Evolutionary conservation across 92 coral and sea anemone genomes (phyloP).

Genomic region (Pocillopora grandis): DNA sequence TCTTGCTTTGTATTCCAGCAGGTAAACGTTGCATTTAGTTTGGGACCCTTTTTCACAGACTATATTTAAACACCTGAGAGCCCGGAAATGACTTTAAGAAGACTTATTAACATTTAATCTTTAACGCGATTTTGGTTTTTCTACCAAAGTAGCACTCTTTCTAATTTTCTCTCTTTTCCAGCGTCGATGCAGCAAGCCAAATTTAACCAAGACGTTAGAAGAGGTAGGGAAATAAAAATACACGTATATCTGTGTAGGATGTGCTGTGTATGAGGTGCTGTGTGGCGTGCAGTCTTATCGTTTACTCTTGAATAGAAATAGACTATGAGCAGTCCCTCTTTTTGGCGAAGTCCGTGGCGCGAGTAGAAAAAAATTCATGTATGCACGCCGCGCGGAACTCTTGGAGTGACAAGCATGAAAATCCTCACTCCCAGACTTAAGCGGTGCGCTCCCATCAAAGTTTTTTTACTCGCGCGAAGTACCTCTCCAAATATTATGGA

Average conservation of each 20-base stretch:
- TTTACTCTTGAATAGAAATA: not conserved
- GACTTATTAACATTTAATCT: not conserved
- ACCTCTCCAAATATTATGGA: too few relatives aligned
- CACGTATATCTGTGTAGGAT: not conserved
- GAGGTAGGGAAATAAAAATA: conserved; percentile 43
- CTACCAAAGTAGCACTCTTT: not conserved
- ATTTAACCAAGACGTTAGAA: conserved; percentile 68
- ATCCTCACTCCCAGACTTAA: too few relatives aligned
- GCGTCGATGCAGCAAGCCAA: conserved; percentile 87
- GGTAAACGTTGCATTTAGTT: conserved; percentile 41
- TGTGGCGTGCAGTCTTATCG: not conserved
- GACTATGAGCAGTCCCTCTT: too few relatives aligned
- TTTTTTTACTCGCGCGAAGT: too few relatives aligned
- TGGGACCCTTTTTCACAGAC: too few relatives aligned
- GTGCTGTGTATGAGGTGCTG: too few relatives aligned
- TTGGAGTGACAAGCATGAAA: too few relatives aligned
- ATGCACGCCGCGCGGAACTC: too few relatives aligned
- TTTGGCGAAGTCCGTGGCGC: too few relatives aligned
- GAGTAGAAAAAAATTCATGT: too few relatives aligned
- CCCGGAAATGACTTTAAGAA: not conserved
- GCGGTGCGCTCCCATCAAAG: too few relatives aligned
- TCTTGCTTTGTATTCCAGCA: conserved; percentile 98
- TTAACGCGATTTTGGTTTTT: not conserved
- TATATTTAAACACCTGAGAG: too few relatives aligned
- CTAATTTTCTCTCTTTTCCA: conserved; percentile 16